Percentiles rank a stretch among this genome's conserved stretches.
Evolutionary conservation across 2,113 vertebrate species (phyloP).

Genomic region (Pachypanchax playfairii): DNA sequence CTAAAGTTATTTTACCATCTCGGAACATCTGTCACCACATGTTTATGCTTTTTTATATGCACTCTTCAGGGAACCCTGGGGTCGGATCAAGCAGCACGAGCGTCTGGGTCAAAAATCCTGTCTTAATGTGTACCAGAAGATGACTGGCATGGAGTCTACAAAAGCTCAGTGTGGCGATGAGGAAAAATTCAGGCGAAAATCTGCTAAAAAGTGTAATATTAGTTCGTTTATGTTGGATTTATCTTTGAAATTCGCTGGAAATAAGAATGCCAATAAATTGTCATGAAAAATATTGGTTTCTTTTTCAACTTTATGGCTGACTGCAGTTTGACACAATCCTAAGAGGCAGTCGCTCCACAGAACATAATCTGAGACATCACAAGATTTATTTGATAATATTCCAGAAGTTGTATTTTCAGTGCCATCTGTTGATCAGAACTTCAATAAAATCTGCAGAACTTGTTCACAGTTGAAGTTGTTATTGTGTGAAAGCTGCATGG

Average conservation of each 20-base stretch:
- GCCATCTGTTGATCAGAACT: too few species aligned
- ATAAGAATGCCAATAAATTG: neutral
- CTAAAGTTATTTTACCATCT: neutral
- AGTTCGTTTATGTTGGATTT: neutral
- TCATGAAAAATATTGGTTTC: neutral
- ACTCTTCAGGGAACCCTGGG: neutral
- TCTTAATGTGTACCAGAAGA: conserved; percentile 10
- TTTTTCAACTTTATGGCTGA: neutral
- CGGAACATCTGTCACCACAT: conserved; percentile 6
- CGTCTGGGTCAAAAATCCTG: neutral
- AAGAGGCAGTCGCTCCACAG: neutral
- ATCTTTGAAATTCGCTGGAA: neutral
- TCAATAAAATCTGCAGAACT: too few species aligned
- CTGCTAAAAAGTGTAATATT: neutral
- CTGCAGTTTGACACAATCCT: conserved; percentile 1
- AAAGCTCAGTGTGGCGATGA: neutral
- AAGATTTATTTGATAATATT: too few species aligned
- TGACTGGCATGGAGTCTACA: neutral
- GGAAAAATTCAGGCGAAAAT: neutral
- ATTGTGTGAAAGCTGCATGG: too few species aligned
- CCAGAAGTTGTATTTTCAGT: too few species aligned
- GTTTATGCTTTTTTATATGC: conserved; percentile 3
- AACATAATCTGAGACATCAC: conserved; percentile 6
- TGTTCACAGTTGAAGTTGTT: too few species aligned
- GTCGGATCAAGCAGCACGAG: neutral